Evolutionary conservation across 1,140 invertebrate genomes (phyloP).

Genomic region (Meloidogyne hapla): DNA sequence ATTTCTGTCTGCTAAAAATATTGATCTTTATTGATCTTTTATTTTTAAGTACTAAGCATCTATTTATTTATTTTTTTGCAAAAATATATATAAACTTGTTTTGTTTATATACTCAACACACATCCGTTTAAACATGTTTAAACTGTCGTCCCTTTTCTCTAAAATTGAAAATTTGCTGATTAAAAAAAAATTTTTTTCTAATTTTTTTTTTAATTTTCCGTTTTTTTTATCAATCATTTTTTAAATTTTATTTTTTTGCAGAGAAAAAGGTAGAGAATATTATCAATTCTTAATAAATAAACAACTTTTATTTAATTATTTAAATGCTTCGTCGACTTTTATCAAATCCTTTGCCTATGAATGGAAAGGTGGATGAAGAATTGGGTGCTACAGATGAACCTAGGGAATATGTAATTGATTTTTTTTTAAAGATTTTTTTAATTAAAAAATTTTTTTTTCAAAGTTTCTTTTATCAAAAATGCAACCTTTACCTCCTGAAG

Average conservation of each 20-base stretch:
- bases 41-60: too few relatives aligned
- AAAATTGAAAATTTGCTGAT: too few relatives aligned
- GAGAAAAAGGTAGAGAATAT: neutral
- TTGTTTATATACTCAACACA: too few relatives aligned
- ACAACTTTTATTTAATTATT: neutral
- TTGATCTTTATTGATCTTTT: too few relatives aligned
- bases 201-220: too few relatives aligned
- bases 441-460: neutral
- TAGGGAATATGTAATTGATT: neutral
- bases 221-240: too few relatives aligned
- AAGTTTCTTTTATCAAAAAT: constrained; percentile 2
- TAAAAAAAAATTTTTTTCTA: too few relatives aligned
- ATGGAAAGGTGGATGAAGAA: neutral
- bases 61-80: too few relatives aligned
- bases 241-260: neutral
- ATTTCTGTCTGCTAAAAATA: too few relatives aligned
- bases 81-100: too few relatives aligned
- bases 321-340: constrained; percentile 5
- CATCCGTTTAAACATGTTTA: too few relatives aligned
- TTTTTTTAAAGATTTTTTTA: neutral
- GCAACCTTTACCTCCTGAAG: neutral
- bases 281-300: neutral
- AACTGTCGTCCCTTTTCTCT: too few relatives aligned
- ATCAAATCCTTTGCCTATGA: neutral
- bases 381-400: neutral